Base-by-base conservation (phyloP, 2,113 vertebrate genomes). In the Ptilonorhynchus violaceus region DNA sequence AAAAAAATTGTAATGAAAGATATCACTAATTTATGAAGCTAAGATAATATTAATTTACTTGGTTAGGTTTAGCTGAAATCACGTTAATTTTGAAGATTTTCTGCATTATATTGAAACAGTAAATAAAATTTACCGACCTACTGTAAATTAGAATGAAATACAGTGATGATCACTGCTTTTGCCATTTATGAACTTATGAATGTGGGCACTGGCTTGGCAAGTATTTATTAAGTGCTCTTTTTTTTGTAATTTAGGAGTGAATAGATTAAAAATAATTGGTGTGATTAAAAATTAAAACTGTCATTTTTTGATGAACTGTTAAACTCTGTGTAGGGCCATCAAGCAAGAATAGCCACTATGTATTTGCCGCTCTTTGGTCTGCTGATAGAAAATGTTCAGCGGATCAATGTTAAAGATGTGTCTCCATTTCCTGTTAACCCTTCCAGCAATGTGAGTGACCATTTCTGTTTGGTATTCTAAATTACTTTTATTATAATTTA, bases 341-440 rank as follows among this genome's bases (percentile, higher is more conserved):
- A 99, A 96, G 99, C 99, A 33, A 98, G 99, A 97, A 97, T 99
- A 97, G 99, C 99, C 89, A 99, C 99, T 4, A 98, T 99, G 92
- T 99, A 99, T 97, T 97, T 99, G 95, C 99, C 99, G 14, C 97
- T 99, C 68, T 99, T 99, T 77, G 99, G 99, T 74, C 97, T 99
- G 49, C 98, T 99, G n/a, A 98, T 99, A 85, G 99, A 99, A 97
- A 99, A 99, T 1, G 99, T 99, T 77, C 99, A 99, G 93, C 98
- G 99, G 63, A 98, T 99, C 96, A 99, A 99, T 42, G 99, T 99
- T 95, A 99, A 98, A 93, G 99, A 99, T 35, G 98, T 99, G 8
- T 98, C 98, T 9, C 99, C 99, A 0, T 99, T 99, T 95, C 92
- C 98, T 5, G 95, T 98, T 95, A 99, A 99, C 95, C 98, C 98